phyloP scores from a whole-genome alignment of 2,888 invertebrate species.

The Rambutsinella grinnellia region DNA sequence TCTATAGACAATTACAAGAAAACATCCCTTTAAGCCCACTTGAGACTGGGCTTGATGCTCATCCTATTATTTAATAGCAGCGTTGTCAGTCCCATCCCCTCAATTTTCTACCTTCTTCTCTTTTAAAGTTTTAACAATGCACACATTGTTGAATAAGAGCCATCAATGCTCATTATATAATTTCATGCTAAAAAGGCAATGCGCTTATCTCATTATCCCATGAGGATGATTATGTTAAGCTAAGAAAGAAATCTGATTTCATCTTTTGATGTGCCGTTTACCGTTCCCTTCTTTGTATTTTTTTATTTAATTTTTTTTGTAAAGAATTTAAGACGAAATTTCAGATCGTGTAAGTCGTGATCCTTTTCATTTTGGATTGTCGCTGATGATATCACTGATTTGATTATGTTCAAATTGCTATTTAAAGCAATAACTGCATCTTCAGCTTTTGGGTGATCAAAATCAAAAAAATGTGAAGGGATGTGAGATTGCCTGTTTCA shows the following conservation, averaged over 20 bases:
- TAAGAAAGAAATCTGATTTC: no score
- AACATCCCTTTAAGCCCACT: neutral
- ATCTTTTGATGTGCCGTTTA: constrained; percentile 1
- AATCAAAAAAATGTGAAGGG: no score
- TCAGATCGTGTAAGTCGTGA: neutral
- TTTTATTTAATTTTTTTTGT: neutral
- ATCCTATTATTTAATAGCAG: constrained; percentile 16
- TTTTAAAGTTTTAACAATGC: no score
- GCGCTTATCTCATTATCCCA: constrained; percentile 27
- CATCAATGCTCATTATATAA: neutral
- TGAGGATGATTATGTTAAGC: no score
- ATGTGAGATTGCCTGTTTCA: no score
- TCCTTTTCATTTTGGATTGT: neutral
- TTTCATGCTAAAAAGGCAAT: constrained; percentile 8
- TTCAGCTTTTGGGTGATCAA: no score
- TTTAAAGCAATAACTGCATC: no score
- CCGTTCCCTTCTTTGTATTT: constrained; percentile 1
- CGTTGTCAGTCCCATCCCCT: constrained; percentile 14
- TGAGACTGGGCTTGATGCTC: constrained; percentile 14
- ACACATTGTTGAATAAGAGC: neutral
- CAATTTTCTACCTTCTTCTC: no score
- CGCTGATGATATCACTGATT: no score
- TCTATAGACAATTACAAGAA: neutral
- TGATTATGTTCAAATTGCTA: no score
- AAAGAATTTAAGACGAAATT: neutral